phyloP scores from a whole-genome alignment of 2,113 vertebrate genomes.

The Oncorhynchus gorbuscha region DNA sequence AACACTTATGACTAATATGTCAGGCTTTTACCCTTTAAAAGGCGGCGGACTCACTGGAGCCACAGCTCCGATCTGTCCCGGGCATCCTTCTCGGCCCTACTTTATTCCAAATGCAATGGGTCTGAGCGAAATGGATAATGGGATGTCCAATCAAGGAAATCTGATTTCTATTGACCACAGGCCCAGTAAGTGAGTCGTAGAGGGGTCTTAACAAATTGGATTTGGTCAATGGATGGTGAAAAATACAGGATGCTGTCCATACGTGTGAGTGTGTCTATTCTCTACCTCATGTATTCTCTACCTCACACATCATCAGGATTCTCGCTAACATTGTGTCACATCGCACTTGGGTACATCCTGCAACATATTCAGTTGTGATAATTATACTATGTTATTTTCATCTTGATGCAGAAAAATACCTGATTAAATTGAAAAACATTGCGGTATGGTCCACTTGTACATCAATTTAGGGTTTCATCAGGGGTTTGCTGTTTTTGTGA shows the following conservation, averaged over 20 bases:
- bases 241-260: slow-evolving; percentile 69
- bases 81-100: slow-evolving; percentile 68
- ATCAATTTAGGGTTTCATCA: too few relatives aligned
- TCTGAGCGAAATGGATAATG: slow-evolving; percentile 78
- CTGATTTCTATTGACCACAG: slow-evolving; percentile 79
- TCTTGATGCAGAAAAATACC: too few relatives aligned
- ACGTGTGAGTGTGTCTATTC: slow-evolving; percentile 58
- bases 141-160: slow-evolving; percentile 84
- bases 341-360: slow-evolving; percentile 48
- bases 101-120: slow-evolving; percentile 65
- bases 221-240: slow-evolving; percentile 79
- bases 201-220: slow-evolving; percentile 82
- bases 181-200: slow-evolving; percentile 79
- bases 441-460: too few relatives aligned
- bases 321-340: slow-evolving; percentile 40
- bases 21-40: slow-evolving; percentile 81
- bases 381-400: too few relatives aligned
- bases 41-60: slow-evolving; percentile 76
- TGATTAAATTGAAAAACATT: too few relatives aligned
- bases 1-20: slow-evolving; percentile 83
- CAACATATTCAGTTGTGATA: slow-evolving; percentile 5
- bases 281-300: slow-evolving; percentile 49
- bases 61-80: slow-evolving; percentile 71
- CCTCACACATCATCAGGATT: slow-evolving; percentile 61
- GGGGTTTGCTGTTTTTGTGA: too few relatives aligned